Percentiles rank a stretch among this genome's conserved stretches.
Evolutionary conservation across 2,797 vertebrate species (phyloP).

Genomic region (Petrocephalus schoutedeni): DNA sequence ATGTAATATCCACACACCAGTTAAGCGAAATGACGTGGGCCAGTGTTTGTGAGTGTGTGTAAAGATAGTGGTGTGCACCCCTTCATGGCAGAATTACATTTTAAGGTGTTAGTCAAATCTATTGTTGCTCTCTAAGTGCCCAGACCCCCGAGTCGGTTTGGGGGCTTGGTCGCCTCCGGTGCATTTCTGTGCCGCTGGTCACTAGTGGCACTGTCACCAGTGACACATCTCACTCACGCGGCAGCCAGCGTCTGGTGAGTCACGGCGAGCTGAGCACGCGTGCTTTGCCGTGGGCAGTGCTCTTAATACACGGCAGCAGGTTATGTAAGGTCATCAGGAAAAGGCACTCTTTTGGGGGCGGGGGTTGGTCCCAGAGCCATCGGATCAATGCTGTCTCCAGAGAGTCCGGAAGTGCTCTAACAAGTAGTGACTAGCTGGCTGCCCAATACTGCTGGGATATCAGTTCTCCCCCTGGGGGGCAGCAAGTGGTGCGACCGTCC

Average conservation of each 20-base stretch:
- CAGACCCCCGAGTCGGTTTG: not conserved
- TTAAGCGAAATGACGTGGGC: not conserved
- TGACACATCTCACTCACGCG: not conserved
- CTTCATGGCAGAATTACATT: not conserved
- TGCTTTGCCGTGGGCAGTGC: not conserved
- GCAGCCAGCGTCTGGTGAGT: not conserved
- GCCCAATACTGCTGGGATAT: not conserved
- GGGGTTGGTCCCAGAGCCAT: not conserved
- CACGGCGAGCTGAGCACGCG: not conserved
- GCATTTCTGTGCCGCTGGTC: not conserved
- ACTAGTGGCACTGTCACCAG: not conserved
- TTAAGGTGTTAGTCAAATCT: not conserved
- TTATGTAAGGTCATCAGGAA: not conserved
- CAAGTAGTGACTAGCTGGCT: not conserved
- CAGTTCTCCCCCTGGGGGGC: not conserved
- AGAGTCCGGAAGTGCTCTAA: not conserved
- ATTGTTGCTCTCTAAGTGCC: not conserved
- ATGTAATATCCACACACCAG: not conserved
- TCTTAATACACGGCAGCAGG: not conserved
- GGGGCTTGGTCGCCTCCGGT: not conserved
- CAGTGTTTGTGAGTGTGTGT: not conserved
- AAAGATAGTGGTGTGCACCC: not conserved
- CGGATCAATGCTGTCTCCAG: not conserved
- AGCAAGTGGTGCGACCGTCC: not conserved
- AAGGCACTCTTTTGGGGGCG: not conserved